A percentile compares a stretch with the other conserved stretches of the same genome.
phyloP scores from a whole-genome alignment of 2,888 invertebrate species.

The Pheosia tremula region DNA sequence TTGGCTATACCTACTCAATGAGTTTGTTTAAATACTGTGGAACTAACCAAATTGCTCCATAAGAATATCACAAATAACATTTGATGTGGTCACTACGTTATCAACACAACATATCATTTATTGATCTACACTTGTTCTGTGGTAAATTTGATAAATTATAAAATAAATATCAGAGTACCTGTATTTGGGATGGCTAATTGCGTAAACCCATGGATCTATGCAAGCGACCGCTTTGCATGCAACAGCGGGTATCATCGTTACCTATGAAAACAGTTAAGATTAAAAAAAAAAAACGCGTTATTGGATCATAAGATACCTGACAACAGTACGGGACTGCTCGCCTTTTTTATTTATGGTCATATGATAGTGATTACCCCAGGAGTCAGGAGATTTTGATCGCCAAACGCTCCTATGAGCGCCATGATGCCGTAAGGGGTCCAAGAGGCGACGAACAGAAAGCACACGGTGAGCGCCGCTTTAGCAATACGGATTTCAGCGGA shows the following conservation, averaged over 20 bases:
- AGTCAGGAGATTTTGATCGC: constrained; percentile 88
- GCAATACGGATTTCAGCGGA: constrained; percentile 94
- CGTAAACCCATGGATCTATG: constrained; percentile 96
- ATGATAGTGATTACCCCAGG: constrained; percentile 81
- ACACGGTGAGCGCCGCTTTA: constrained; percentile 94
- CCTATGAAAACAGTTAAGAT: constrained; percentile 51
- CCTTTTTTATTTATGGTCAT: too few relatives aligned
- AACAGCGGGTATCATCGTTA: constrained; percentile 94
- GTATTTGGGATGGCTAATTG: constrained; percentile 95
- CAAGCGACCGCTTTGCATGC: constrained; percentile 95
- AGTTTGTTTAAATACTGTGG: too few relatives aligned
- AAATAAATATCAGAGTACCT: constrained; percentile 77
- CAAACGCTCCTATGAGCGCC: constrained; percentile 92
- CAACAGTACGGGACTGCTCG: too few relatives aligned
- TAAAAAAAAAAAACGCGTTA: constrained; percentile 6
- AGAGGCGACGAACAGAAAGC: constrained; percentile 92
- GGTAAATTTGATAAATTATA: not conserved
- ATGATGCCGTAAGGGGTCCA: constrained; percentile 96
- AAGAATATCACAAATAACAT: too few relatives aligned
- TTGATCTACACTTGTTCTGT: too few relatives aligned
- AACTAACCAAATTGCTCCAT: too few relatives aligned
- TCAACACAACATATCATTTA: too few relatives aligned
- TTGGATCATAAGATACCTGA: too few relatives aligned
- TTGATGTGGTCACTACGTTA: too few relatives aligned
- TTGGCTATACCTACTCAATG: too few relatives aligned